Evolutionary conservation across 2,113 vertebrate species (phyloP), one percentile per base, ranked within the genome.

Genomic region (Galbula dea): DNA sequence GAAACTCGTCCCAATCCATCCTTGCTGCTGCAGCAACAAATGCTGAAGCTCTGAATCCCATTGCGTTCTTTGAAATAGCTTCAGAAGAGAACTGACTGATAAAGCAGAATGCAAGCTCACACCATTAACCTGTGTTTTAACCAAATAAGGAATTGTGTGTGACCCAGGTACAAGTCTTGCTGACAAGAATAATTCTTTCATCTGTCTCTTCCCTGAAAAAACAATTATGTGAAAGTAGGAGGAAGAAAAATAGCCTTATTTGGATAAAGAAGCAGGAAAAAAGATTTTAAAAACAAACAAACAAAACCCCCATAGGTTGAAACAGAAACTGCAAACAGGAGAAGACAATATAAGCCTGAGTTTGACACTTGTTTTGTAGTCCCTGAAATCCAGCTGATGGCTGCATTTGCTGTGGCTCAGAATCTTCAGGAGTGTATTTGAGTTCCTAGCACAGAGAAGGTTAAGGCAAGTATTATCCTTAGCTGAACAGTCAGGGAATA

Each of bases 131-230:
- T 73, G 52, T 49, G 59, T 75, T 89, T 87, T 95, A 85, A 82
- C 75, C 82, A 80, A 89, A 84, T 90, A 83, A 86, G 78, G 78
- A 83, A 75, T 34, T 51, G 22, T 3, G 3, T 89, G 93, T 92
- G 93, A 95, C 32, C 63, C 45, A 88, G 51, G 71, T 88, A 58
- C 46, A 67, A 86, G 81, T 51, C 67, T 83, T 81, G 58, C 77
- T 96, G 77, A 68, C 83, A 87, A 45, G 75, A 86, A 94, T 76
- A 94, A 49, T 83, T 52, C 85, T 96, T 96, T 95, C 58, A 90
- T 95, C 83, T 95, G n/a, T 88, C 65, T 93, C 57, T 76, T 96
- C 54, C 51, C 72, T 76, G 75, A 80, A 94, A 83, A 85, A 86
- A 30, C 36, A 90, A 66, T 82, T 54, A 43, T 63, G 39, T 92